Base-by-base conservation (phyloP, 2,113 vertebrate species). In the Bagarius yarrelli region DNA sequence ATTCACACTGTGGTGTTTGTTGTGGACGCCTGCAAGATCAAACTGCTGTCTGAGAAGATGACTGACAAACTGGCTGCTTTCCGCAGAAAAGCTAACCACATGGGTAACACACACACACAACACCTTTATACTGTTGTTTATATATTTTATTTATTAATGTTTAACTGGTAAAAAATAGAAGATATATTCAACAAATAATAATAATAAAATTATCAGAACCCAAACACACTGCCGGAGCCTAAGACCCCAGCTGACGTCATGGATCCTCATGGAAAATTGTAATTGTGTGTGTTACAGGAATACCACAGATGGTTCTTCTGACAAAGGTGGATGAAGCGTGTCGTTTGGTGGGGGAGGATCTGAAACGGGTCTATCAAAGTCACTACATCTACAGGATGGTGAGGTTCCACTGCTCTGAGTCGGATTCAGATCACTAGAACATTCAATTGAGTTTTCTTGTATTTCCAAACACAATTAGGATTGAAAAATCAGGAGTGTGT, bases 251-350 rank as follows among this genome's bases (percentile, higher is more conserved):
- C n/a, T n/a, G n/a, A n/a, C n/a, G n/a, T n/a, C n/a, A n/a, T n/a
- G n/a, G n/a, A n/a, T n/a, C n/a, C n/a, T n/a, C n/a, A n/a, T n/a
- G n/a, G n/a, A n/a, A n/a, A n/a, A n/a, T n/a, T n/a, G n/a, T n/a
- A n/a, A n/a, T n/a, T 36, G 6, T 66, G 15, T 81, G 27, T 74
- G 30, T 40, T 57, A 18, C 59, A 93, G 92, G 85, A 47, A 78
- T 92, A 56, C 91, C 91, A 74, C 92, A 92, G 86, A 66, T 93
- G 67, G 74, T 92, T 73, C 78, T 93, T 47, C 84, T 93, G 88
- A 91, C 92, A 30, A 91, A 93, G 83, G 86, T 92, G 34, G 92
- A 93, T 56, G 87, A 91, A 79, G 92, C 89, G n/a, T 93, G 92
- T 73, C 85, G 85, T 0, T 80, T 83, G 21, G 89, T 91, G 67